Conservation (phyloP, 2,888 invertebrate species). For the Leptinotarsa haldemani region DNA sequence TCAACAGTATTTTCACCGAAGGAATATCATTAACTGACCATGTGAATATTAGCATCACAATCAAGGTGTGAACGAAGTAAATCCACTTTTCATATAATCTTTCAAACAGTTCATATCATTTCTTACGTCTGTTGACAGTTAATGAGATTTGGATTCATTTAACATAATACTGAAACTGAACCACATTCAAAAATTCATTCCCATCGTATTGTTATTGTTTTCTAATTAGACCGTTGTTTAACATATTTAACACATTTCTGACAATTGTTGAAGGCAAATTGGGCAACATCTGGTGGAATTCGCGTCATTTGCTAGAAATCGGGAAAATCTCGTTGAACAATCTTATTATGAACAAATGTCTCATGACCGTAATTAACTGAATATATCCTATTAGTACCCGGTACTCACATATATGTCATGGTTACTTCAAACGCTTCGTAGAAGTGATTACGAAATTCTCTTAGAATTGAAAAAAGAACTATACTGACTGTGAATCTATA, state of each 20-base stretch:
- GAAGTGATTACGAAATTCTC: background rate
- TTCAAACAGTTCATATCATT: background rate
- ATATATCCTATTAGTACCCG: constrained; percentile 4
- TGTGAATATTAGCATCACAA: constrained; percentile 11
- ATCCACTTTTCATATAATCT: background rate
- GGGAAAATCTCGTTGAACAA: constrained; percentile 14
- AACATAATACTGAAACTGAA: background rate
- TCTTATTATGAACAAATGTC: constrained; percentile 12
- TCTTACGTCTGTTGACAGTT: background rate
- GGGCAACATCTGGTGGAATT: constrained; percentile 14
- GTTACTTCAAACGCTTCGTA: background rate
- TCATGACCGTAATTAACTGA: background rate
- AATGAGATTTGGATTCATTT: background rate
- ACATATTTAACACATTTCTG: constrained; percentile 17
- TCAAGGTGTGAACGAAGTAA: constrained; percentile 3
- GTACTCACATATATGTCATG: background rate
- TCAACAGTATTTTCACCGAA: background rate
- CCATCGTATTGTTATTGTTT: constrained; percentile 10
- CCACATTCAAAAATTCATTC: background rate
- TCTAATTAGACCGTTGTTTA: background rate
- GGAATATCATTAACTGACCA: constrained; percentile 4
- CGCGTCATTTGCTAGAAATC: constrained; percentile 16
- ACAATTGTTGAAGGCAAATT: constrained; percentile 19
- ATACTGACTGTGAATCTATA: too few relatives aligned
- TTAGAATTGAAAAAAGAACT: background rate